Conservation (phyloP, 2,113 vertebrate genomes). For the Pituophis catenifer region DNA sequence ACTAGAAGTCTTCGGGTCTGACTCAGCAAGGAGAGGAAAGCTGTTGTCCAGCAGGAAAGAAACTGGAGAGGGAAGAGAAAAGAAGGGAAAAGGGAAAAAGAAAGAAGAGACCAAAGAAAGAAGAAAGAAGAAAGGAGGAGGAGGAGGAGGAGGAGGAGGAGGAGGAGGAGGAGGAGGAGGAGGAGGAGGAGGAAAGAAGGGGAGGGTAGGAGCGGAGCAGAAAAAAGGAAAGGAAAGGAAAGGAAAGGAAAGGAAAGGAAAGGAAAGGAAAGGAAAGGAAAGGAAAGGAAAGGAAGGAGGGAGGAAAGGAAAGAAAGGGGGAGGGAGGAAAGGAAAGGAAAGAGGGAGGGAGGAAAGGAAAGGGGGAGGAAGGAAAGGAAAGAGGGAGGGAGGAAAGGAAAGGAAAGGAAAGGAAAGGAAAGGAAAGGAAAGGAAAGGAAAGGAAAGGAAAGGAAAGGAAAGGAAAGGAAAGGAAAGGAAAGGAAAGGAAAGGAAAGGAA, state of each 20-base stretch:
- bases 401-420: too few species aligned
- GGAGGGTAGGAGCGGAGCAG: too few species aligned
- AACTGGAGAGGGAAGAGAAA: not conserved
- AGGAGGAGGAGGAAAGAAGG: not conserved
- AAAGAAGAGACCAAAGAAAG: too few species aligned
- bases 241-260: too few species aligned
- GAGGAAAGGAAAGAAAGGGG: too few species aligned
- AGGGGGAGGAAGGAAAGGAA: rapidly evolving
- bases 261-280: too few species aligned
- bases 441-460: too few species aligned
- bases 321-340: not conserved
- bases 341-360: not conserved
- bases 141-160: not conserved
- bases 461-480: not conserved
- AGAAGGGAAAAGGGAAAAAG: not conserved
- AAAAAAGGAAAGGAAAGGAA: not conserved
- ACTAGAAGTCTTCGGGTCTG: not conserved
- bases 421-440: too few species aligned
- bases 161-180: not conserved
- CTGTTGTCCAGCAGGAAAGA: not conserved
- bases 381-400: too few species aligned
- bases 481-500: too few species aligned
- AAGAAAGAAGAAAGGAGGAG: too few species aligned
- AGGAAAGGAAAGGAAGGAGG: too few species aligned
- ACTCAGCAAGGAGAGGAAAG: not conserved